These are phyloP conservation scores for Steinernema feltiae DNA, from an alignment of 1,140 invertebrate species.

Conservation along the genomic window DNA sequence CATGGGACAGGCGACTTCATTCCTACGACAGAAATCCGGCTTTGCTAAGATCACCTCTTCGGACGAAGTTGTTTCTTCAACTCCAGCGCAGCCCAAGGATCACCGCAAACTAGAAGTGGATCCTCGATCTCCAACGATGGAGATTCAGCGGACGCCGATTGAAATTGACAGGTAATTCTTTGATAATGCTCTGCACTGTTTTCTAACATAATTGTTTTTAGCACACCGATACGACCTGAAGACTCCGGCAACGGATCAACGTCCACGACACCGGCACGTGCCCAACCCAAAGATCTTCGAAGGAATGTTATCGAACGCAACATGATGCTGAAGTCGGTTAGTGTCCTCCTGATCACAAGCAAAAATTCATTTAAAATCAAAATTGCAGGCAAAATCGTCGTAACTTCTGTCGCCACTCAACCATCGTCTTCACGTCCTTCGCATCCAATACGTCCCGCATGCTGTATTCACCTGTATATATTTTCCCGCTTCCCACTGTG, in stretches of 20 bases:
- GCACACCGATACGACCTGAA: too few relatives aligned
- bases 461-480: neutral
- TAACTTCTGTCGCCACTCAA: neutral
- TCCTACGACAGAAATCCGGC: too few relatives aligned
- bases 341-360: too few relatives aligned
- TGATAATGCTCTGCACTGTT: too few relatives aligned
- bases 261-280: neutral
- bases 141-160: neutral
- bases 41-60: too few relatives aligned
- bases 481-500: neutral
- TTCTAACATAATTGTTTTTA: too few relatives aligned
- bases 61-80: too few relatives aligned
- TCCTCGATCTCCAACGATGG: neutral
- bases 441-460: neutral
- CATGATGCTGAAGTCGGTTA: neutral
- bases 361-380: neutral
- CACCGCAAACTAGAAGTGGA: neutral
- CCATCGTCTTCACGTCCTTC: neutral
- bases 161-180: conserved; percentile 4
- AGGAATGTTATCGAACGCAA: neutral
- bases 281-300: neutral
- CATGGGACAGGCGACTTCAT: too few relatives aligned
- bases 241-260: too few relatives aligned
- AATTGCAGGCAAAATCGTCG: neutral
- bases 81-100: too few relatives aligned